A percentile compares a stretch with the other conserved stretches of the same genome.
These are phyloP conservation scores for Cygnus olor DNA, from an alignment of 2,797 vertebrate genomes.

Conservation along the genomic window DNA sequence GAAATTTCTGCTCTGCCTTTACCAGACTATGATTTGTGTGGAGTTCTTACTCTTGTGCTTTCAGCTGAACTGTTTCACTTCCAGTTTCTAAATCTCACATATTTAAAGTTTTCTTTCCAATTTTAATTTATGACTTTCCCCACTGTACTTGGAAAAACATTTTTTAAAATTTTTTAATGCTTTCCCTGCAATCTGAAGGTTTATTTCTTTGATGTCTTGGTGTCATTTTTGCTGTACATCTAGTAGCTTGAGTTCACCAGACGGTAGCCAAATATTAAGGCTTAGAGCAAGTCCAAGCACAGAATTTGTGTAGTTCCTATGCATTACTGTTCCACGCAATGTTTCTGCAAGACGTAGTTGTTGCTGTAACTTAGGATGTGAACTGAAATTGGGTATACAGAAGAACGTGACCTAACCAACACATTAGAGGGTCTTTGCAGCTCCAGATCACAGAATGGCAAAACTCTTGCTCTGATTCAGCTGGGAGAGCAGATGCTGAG, in stretches of 20 bases:
- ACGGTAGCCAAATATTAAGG: background rate
- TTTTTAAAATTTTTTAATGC: background rate
- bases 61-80: background rate
- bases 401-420: rapidly evolving
- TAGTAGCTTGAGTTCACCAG: background rate
- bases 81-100: background rate
- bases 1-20: background rate
- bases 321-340: background rate
- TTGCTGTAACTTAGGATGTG: background rate
- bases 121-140: background rate
- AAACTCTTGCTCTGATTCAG: background rate
- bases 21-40: background rate
- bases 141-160: background rate
- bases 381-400: background rate
- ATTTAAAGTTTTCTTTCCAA: too few species aligned
- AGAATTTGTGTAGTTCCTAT: background rate
- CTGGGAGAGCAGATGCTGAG: background rate
- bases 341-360: background rate
- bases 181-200: background rate
- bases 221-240: background rate
- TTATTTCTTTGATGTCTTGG: background rate
- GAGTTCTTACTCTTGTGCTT: background rate
- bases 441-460: background rate
- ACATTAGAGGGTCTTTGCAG: background rate
- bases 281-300: background rate